Conservation (phyloP, 2,113 vertebrate species). For the Chloroceryle aenea region DNA sequence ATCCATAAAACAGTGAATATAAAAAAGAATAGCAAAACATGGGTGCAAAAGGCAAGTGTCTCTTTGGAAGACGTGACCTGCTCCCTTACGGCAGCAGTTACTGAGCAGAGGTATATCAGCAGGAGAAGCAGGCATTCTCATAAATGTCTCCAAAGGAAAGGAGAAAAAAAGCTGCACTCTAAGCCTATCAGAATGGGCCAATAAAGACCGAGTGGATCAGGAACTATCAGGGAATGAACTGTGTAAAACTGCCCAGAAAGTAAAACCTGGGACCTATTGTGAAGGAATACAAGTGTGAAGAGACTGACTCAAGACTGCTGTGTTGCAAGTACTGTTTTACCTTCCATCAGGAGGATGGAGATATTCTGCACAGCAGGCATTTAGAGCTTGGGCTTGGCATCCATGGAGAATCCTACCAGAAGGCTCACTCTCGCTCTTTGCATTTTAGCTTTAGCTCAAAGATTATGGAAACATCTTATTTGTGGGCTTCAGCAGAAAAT, state of each 20-base stretch:
- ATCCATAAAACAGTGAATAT: background rate
- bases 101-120: background rate
- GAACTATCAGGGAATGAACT: background rate
- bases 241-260: background rate
- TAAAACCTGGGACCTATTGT: background rate
- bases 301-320: background rate
- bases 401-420: background rate
- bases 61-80: background rate
- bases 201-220: background rate
- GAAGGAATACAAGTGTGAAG: background rate
- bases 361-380: background rate
- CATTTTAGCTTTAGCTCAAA: background rate
- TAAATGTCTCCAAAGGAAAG: background rate
- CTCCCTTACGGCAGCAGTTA: background rate
- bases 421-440: background rate
- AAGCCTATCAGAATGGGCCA: background rate
- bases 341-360: background rate
- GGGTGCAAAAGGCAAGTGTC: background rate
- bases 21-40: background rate
- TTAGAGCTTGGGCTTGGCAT: background rate
- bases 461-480: background rate
- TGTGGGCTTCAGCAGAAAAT: background rate
- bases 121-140: background rate
- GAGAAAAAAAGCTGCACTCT: background rate
- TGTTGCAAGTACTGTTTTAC: fast-evolving